phyloP scores from a whole-genome alignment of 2,888 invertebrate species.

The Stramonita haemastoma region DNA sequence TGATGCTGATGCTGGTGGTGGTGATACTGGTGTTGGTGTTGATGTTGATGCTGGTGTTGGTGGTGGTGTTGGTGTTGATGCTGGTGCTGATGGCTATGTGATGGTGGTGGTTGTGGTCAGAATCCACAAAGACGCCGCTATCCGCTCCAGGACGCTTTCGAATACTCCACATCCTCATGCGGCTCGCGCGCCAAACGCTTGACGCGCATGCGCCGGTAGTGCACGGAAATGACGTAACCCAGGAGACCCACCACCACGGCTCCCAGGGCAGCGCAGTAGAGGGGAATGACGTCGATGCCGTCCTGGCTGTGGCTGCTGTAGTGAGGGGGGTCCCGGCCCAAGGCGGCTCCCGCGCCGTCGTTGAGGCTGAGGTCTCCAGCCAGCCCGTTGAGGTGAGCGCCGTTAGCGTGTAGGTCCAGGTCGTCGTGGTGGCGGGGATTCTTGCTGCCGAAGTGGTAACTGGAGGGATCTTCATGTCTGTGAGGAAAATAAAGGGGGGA shows the following conservation, averaged over 20 bases:
- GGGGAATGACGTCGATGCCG: conserved; percentile 69
- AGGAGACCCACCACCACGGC: conserved; percentile 73
- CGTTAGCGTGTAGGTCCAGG: conserved; percentile 5
- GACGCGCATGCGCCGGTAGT: conserved; percentile 62
- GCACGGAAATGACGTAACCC: conserved; percentile 73
- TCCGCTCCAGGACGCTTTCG: conserved; percentile 66
- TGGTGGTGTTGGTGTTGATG: conserved; percentile 36
- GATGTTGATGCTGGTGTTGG: conserved; percentile 56
- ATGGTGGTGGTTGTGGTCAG: conserved; percentile 55
- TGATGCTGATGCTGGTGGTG: conserved; percentile 51
- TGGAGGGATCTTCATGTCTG: conserved; percentile 33
- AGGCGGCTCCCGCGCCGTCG: background rate
- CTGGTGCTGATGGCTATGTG: conserved; percentile 45
- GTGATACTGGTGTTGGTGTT: conserved; percentile 51
- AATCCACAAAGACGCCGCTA: conserved; percentile 69
- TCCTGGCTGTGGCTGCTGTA: conserved; percentile 54
- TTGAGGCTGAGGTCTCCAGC: background rate
- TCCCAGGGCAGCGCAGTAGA: conserved; percentile 75
- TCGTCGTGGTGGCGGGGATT: conserved; percentile 2
- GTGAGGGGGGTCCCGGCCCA: conserved; percentile 51
- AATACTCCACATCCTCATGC: conserved; percentile 68
- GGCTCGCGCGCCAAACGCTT: conserved; percentile 60
- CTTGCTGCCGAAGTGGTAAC: conserved; percentile 3
- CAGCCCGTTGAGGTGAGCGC: background rate
- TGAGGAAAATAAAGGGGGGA: background rate